Conservation (phyloP, 2,113 vertebrate species). For the Psophia crepitans region DNA sequence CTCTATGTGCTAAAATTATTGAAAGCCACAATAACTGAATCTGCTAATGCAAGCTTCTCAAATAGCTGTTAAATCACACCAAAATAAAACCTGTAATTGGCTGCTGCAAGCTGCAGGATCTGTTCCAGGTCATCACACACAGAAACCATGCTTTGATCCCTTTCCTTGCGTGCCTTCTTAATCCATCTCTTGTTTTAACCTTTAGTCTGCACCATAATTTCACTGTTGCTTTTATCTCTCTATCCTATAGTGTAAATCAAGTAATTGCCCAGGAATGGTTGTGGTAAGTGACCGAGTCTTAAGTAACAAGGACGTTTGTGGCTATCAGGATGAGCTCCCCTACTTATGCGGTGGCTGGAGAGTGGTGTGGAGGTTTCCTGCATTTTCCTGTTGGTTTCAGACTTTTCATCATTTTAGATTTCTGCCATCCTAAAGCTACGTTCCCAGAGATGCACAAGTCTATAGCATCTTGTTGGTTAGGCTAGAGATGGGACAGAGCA, state of each 20-base stretch:
- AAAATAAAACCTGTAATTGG: neutral
- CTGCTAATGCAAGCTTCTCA: neutral
- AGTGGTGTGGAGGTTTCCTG: neutral
- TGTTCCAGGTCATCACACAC: neutral
- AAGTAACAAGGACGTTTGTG: neutral
- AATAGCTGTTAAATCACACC: neutral
- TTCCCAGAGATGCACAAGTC: neutral
- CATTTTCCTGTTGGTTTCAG: neutral
- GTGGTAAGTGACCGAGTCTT: neutral
- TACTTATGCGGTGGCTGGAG: neutral
- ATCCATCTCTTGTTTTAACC: neutral
- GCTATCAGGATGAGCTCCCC: neutral
- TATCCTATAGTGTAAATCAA: neutral
- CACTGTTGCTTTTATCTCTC: neutral
- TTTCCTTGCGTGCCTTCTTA: neutral
- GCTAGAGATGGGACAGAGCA: neutral
- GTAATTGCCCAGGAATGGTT: neutral
- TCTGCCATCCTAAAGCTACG: fast-evolving
- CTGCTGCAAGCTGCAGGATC: neutral
- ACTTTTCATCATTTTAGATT: neutral
- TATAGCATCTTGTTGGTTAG: neutral
- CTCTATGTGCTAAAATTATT: neutral
- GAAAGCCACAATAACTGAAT: neutral
- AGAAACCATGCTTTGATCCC: neutral
- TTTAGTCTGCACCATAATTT: neutral